Percentiles rank a stretch among this genome's conserved stretches.
phyloP scores from a whole-genome alignment of 2,797 vertebrate species.

The Paratrypauchen microcephalus region DNA sequence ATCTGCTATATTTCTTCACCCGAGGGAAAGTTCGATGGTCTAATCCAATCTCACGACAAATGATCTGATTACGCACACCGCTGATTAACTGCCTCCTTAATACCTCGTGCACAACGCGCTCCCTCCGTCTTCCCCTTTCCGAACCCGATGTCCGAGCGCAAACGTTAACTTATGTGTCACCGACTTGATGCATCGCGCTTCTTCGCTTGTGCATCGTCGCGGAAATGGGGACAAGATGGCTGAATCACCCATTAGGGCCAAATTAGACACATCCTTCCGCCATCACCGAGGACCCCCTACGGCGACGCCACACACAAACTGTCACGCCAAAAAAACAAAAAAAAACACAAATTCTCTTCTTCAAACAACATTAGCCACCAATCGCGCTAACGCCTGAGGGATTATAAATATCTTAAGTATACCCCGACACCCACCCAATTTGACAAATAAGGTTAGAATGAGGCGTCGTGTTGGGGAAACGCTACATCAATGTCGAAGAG shows the following conservation, averaged over 20 bases:
- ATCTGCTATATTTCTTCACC: conserved; percentile 37
- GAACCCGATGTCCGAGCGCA: not conserved
- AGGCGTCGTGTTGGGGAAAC: conserved; percentile 59
- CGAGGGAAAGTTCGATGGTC: conserved; percentile 54
- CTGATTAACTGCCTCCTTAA: conserved; percentile 65
- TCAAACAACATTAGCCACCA: conserved; percentile 72
- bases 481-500: conserved; percentile 61
- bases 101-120: conserved; percentile 41
- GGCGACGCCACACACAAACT: conserved; percentile 64
- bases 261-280: conserved; percentile 76
- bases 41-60: conserved; percentile 69
- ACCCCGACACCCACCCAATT: conserved; percentile 28
- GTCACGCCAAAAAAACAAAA: conserved; percentile 65
- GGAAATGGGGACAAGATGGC: conserved; percentile 62
- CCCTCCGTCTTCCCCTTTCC: not conserved
- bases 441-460: conserved; percentile 45
- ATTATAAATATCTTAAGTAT: conserved; percentile 73
- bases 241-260: conserved; percentile 76
- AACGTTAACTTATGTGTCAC: conserved; percentile 58
- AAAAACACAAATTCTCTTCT: conserved; percentile 67
- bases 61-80: conserved; percentile 58
- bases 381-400: conserved; percentile 46
- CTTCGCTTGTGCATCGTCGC: conserved; percentile 30
- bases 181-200: conserved; percentile 57
- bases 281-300: conserved; percentile 44